Conservation (phyloP, 2,113 vertebrate genomes). For the Petroica traversi region DNA sequence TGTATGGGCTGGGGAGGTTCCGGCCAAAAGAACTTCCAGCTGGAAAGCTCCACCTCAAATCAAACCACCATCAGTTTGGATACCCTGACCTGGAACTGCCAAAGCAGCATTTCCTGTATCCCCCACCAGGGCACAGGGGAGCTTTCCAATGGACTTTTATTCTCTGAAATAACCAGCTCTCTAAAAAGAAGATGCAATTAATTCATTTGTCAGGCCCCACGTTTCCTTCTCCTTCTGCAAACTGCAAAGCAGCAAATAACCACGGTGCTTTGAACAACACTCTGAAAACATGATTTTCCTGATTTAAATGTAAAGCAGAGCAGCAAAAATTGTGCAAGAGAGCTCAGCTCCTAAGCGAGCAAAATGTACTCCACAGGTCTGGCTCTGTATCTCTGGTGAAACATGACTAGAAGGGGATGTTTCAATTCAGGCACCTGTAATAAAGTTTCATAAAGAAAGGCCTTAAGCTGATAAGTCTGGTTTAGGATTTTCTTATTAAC, state of each 20-base stretch:
- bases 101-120: background rate
- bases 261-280: background rate
- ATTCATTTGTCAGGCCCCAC: background rate
- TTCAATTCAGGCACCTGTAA: constrained; percentile 30
- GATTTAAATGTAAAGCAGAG: background rate
- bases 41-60: background rate
- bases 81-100: fast-evolving
- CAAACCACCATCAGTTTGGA: fast-evolving
- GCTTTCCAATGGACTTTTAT: background rate
- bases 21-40: background rate
- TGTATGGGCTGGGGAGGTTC: background rate
- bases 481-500: constrained; percentile 54
- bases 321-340: background rate
- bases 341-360: background rate
- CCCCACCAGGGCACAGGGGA: fast-evolving
- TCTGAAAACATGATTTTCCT: background rate
- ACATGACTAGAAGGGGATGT: background rate
- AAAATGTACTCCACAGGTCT: background rate
- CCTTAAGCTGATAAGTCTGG: background rate
- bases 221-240: background rate
- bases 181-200: background rate
- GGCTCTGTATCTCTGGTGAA: background rate
- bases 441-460: constrained; percentile 18
- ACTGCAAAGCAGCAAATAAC: background rate
- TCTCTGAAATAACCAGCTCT: background rate